phyloP scores from a whole-genome alignment of 2,113 vertebrate species.

The Stigmatopora nigra region DNA sequence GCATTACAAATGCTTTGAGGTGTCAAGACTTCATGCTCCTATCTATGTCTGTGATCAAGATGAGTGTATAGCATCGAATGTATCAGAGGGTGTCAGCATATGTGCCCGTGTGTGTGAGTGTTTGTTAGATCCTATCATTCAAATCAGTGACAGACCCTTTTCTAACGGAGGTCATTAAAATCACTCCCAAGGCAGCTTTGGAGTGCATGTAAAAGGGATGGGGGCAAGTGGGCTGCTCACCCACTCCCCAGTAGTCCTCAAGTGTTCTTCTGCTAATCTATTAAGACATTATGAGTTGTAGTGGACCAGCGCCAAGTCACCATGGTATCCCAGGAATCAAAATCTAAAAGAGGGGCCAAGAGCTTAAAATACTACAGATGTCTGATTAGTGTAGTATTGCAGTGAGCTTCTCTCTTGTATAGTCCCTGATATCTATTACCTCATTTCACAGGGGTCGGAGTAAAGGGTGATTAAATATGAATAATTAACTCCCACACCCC shows the following conservation, averaged over 20 bases:
- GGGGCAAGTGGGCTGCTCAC: conserved; percentile 17
- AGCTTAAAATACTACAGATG: conserved; percentile 8
- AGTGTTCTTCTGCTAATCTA: conserved; percentile 60
- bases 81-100: conserved; percentile 11
- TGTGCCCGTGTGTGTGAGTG: conserved; percentile 12
- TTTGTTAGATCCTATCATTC: conserved; percentile 45
- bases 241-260: conserved; percentile 57
- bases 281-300: conserved; percentile 31
- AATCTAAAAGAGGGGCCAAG: not conserved
- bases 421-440: conserved; percentile 49
- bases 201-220: conserved; percentile 4
- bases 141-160: conserved; percentile 66
- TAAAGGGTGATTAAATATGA: conserved; percentile 75
- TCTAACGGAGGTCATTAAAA: conserved; percentile 77
- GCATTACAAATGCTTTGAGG: conserved; percentile 26
- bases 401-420: conserved; percentile 25
- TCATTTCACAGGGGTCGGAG: conserved; percentile 57
- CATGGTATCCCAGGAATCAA: conserved; percentile 13
- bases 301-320: conserved; percentile 16
- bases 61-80: conserved; percentile 18
- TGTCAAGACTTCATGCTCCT: conserved; percentile 11
- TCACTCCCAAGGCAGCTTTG: conserved; percentile 73
- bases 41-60: conserved; percentile 21
- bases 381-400: conserved; percentile 21
- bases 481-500: conserved; percentile 70